These are phyloP conservation scores for Darevskia nairensis DNA, from an alignment of 2,797 vertebrate species.

Conservation along the genomic window DNA sequence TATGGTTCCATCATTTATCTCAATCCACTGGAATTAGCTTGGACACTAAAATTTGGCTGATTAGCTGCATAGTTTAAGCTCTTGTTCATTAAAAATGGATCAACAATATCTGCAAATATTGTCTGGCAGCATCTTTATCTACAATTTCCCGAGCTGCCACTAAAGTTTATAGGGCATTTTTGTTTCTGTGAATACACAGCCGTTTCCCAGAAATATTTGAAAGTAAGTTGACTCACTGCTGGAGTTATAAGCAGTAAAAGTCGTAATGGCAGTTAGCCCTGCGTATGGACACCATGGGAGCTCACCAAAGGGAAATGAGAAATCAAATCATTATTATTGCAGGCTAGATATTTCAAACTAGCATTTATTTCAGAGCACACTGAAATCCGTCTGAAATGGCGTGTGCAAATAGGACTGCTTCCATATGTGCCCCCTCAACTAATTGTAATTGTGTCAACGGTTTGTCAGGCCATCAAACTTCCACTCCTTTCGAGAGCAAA, in stretches of 20 bases:
- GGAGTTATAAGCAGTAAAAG: not conserved
- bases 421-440: conserved; percentile 70
- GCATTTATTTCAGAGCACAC: conserved; percentile 48
- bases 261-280: not conserved
- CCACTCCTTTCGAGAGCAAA: not conserved
- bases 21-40: conserved; percentile 22
- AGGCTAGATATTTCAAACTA: conserved; percentile 44
- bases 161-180: conserved; percentile 3
- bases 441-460: conserved; percentile 76
- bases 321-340: conserved; percentile 2
- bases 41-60: conserved; percentile 1
- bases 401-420: conserved; percentile 75
- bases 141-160: conserved; percentile 15
- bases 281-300: not conserved
- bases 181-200: not conserved
- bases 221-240: not conserved
- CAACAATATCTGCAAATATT: not conserved
- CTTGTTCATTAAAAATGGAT: conserved; percentile 28
- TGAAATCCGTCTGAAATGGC: conserved; percentile 48
- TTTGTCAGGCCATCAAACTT: not conserved
- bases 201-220: conserved; percentile 15
- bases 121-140: not conserved
- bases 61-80: not conserved
- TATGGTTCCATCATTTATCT: conserved; percentile 8
- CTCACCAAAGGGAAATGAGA: not conserved